These are phyloP conservation scores for Patella caerulea DNA, from an alignment of 2,888 invertebrate genomes.

Conservation along the genomic window DNA sequence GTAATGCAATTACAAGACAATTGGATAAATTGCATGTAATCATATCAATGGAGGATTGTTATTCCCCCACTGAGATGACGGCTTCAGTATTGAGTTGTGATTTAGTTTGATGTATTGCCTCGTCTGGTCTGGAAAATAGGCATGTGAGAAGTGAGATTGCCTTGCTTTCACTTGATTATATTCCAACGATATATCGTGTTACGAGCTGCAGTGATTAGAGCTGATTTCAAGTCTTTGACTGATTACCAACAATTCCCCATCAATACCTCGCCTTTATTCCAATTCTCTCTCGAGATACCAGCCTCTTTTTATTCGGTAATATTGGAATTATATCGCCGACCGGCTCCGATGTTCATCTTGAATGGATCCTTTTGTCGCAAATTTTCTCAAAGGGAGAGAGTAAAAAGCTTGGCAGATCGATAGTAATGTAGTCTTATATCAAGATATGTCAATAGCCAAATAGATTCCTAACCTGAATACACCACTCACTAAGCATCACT, in stretches of 20 bases:
- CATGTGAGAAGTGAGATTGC: slow-evolving; percentile 18
- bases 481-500: no score
- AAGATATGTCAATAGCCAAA: no score
- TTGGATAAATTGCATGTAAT: slow-evolving; percentile 31
- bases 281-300: background rate
- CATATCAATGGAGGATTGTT: slow-evolving; percentile 21
- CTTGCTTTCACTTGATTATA: slow-evolving; percentile 13
- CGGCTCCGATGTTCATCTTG: background rate
- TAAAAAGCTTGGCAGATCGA: background rate
- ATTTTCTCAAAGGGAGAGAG: background rate
- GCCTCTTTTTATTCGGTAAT: background rate
- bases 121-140: slow-evolving; percentile 19
- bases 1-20: slow-evolving; percentile 30
- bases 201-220: background rate
- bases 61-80: slow-evolving; percentile 20
- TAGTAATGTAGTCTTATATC: no score
- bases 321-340: slow-evolving; percentile 9
- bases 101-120: slow-evolving; percentile 24
- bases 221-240: background rate
- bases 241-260: slow-evolving; percentile 1
- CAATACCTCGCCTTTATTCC: slow-evolving; percentile 5
- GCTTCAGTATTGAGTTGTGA: slow-evolving; percentile 16
- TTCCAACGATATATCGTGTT: slow-evolving; percentile 15
- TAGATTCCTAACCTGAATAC: no score
- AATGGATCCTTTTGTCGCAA: slow-evolving; percentile 3